Base-by-base conservation (phyloP, 2,797 vertebrate genomes). In the Antennarius maculatus region DNA sequence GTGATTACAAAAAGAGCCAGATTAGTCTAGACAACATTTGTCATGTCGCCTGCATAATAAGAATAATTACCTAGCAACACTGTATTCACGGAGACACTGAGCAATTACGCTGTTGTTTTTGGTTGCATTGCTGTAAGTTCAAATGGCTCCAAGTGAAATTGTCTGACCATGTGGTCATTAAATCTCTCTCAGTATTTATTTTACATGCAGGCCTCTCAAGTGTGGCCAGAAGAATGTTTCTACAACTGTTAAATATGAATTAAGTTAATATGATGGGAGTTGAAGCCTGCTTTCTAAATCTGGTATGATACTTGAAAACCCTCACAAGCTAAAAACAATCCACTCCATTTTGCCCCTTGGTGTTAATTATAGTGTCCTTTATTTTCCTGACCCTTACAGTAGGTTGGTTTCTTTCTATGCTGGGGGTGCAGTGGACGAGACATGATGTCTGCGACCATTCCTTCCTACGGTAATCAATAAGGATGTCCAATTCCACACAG, bases 401-500 rank as follows among this genome's bases (percentile, higher is more conserved):
- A 57, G 68, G 69, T 61, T 74, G 51, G 29, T 50, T 65, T 29
- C 53, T 69, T 79, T 80, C 61, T 71, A 41, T 72, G 60, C 49
- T 53, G 29, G 31, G 54, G 74, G 72, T 76, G 61, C 49, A 66
- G 47, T 2, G 41, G 62, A 49, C 70, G 61, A 73, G 72, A 71
- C 83, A 74, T 27, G 1, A 60, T 76, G 86, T 79, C 78, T 80
- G 72, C 76, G 77, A 67, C 71, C 60, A 61, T 74, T 74, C 72
- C 77, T 71, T 68, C 68, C 51, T 49, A 18, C 56, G 69, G 60
- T 61, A 83, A 84, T 87, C 81, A 76, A 89, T 88, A 70, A 83
- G 71, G 52, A 77, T 75, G 67, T 86, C 75, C 77, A 85, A 76
- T 46, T 77, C 61, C 65, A 70, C 73, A 58, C 71, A 55, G 73